Base-by-base conservation (phyloP, 2,888 invertebrate species). In the Camptogramma bilineatum region DNA sequence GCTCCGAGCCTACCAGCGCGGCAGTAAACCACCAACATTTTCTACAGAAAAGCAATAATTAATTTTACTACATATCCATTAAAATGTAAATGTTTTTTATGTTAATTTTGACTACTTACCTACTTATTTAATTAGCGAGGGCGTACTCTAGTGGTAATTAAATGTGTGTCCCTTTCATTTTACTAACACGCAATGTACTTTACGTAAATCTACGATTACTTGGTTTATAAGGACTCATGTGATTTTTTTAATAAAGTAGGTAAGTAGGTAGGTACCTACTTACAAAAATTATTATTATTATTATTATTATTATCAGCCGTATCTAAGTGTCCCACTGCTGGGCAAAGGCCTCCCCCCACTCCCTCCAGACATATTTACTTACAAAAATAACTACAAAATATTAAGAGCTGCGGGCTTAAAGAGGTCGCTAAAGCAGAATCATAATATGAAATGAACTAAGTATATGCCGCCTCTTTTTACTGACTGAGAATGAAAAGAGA, bases 1-100 rank as follows among this genome's bases (percentile, higher is more conserved):
- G 96, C 96, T n/a, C 96, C 97, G 56, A 97, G 82, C 78, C 94
- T 94, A 13, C 95, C 95, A 53, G 93, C 90, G 68, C 94, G 94
- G 93, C 95, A 96, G 73, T 95, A 93, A 1, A 95, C 88, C 63
- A 95, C 94, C 76, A 97, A 80, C 66, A 96, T 46, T 59, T 68
- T 68, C 64, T 64, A 56, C 9, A 52, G 24, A 46, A 52, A 48
- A 60, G 48, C 52, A 56, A 31, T 47, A 2, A 39, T 39, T 39
- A 4, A 28, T 39, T 39, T 13, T 39, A 13, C 3, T 39, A 13
- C 8, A 28, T 28, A 9, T 42, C 1, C 31, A 18, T 4, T 24
- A 31, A 53, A 28, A 1, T 18, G 18, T 50, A 19, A 44, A 52
- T 59, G 21, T 52, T 46, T 55, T n/a, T 51, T 46, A 24, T 52